phyloP scores from a whole-genome alignment of 2,113 vertebrate species.

The Cricetomys ansorgei region DNA sequence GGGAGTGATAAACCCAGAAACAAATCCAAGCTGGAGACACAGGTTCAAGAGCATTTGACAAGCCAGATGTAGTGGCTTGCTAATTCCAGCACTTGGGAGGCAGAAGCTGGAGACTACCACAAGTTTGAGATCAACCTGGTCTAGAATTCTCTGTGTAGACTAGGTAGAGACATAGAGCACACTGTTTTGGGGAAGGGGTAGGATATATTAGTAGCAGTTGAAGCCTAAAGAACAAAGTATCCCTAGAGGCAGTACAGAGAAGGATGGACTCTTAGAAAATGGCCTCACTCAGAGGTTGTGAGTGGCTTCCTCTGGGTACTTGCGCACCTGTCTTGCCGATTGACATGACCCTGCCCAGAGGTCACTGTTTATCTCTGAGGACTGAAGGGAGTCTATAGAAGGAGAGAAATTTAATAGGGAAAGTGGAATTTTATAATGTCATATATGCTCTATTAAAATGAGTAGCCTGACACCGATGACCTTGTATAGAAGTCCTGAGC shows the following conservation, averaged over 20 bases:
- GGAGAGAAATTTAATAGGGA: conserved; percentile 8
- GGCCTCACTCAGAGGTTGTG: neutral
- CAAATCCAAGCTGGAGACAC: neutral
- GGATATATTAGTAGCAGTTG: neutral
- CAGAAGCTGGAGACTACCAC: neutral
- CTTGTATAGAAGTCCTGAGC: neutral
- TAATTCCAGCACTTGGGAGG: neutral
- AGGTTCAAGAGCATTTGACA: neutral
- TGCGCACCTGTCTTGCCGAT: neutral
- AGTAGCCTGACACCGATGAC: neutral
- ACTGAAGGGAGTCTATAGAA: conserved; percentile 13
- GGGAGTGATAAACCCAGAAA: neutral
- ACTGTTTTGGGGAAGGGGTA: neutral
- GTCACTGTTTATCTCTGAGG: conserved; percentile 6
- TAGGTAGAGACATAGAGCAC: neutral
- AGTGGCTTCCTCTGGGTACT: neutral
- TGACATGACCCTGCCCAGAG: conserved; percentile 1
- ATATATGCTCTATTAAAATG: conserved; percentile 28
- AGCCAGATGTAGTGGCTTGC: neutral
- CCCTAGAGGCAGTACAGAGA: neutral
- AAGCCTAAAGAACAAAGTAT: neutral
- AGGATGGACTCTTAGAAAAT: neutral
- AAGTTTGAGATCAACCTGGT: neutral
- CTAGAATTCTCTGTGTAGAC: neutral
- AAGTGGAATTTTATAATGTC: conserved; percentile 36